Conservation (phyloP, 2,113 vertebrate genomes). For the Brachypodius melanocephalos region DNA sequence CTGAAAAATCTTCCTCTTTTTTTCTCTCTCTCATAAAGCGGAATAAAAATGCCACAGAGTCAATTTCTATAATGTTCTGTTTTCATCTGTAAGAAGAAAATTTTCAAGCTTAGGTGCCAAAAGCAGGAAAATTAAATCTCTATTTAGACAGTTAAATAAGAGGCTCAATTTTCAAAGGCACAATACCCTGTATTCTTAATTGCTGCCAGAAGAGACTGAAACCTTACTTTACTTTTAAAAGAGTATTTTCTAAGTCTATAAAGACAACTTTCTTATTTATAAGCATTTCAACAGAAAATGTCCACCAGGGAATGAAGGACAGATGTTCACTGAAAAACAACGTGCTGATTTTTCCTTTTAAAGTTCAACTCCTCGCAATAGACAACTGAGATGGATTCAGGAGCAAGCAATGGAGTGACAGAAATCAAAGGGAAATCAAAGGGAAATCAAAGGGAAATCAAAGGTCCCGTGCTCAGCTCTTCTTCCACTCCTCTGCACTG, state of each 20-base stretch:
- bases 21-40: not conserved
- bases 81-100: slow-evolving; percentile 38
- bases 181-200: not conserved
- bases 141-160: slow-evolving; percentile 61
- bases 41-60: slow-evolving; percentile 8
- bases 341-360: not conserved
- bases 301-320: not conserved
- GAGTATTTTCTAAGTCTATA: not conserved
- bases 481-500: not conserved
- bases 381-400: not conserved
- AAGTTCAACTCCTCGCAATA: not conserved
- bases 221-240: not conserved
- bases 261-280: not conserved
- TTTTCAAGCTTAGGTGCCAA: slow-evolving; percentile 58
- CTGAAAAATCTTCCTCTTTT: not conserved
- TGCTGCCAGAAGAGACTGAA: slow-evolving; percentile 4
- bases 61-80: slow-evolving; percentile 37
- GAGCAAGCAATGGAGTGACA: not conserved
- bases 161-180: slow-evolving; percentile 29
- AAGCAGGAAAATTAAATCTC: slow-evolving; percentile 42
- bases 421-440: not conserved
- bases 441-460: not conserved
- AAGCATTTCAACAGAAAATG: not conserved
- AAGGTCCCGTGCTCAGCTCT: not conserved
- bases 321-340: not conserved